Conservation (phyloP, 2,888 invertebrate genomes). For the Timandra comae region DNA sequence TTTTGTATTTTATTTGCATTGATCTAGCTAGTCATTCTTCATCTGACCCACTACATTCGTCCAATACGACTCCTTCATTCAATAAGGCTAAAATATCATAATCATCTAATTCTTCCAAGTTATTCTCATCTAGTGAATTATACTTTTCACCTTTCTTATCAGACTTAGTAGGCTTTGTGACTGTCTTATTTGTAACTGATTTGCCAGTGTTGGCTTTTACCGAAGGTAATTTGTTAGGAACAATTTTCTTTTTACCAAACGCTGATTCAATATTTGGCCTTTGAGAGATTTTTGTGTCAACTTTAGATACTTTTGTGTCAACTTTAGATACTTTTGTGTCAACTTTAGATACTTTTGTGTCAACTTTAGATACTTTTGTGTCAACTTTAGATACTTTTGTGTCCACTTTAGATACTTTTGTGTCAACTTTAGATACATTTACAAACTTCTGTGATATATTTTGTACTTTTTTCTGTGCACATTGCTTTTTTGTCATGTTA, state of each 20-base stretch:
- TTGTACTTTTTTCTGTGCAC: no score
- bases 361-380: background rate
- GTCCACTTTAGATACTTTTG: slow-evolving; percentile 1
- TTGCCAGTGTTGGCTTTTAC: no score
- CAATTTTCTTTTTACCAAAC: no score
- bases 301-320: background rate
- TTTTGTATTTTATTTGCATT: no score
- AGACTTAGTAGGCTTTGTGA: background rate
- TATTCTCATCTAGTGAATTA: no score
- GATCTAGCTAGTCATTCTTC: slow-evolving; percentile 40
- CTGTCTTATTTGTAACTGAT: no score
- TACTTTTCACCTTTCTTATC: no score
- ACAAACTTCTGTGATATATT: no score
- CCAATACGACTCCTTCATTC: slow-evolving; percentile 53
- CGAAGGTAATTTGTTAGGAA: no score
- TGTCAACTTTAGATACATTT: background rate
- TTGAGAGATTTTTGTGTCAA: no score
- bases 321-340: background rate
- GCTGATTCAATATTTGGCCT: no score
- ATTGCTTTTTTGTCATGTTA: no score
- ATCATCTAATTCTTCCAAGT: slow-evolving; percentile 54
- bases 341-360: background rate
- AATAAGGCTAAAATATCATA: slow-evolving; percentile 54
- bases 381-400: slow-evolving; percentile 4
- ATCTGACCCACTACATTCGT: slow-evolving; percentile 58